Conservation (phyloP, 2,888 invertebrate species). For the Troilus luridus region DNA sequence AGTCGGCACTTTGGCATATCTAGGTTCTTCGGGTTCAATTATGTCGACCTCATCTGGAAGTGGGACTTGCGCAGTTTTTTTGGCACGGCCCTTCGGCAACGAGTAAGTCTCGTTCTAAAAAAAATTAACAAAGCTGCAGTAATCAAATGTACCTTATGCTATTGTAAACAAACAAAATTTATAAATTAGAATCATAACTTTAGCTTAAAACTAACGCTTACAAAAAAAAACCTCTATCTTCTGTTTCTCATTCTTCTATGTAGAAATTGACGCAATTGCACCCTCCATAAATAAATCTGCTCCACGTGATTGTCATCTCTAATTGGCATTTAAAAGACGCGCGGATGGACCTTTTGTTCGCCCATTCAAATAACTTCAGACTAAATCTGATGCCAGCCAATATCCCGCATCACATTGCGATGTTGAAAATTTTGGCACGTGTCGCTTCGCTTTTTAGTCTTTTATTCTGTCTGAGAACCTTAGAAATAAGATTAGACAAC, state of each 20-base stretch:
- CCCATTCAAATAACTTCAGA: neutral
- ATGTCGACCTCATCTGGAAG: conserved; percentile 43
- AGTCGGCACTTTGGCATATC: neutral
- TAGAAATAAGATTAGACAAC: neutral
- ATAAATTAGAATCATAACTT: neutral
- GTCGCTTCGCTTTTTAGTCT: neutral
- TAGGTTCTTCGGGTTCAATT: neutral
- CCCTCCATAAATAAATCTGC: neutral
- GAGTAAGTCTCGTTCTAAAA: neutral
- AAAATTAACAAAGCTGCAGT: neutral
- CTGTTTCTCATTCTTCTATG: neutral
- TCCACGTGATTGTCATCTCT: neutral
- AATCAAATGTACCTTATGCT: neutral
- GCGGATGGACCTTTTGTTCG: neutral
- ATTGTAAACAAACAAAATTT: neutral
- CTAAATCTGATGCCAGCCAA: neutral
- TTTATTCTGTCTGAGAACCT: neutral
- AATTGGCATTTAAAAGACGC: neutral
- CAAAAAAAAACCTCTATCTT: neutral
- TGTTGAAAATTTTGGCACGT: neutral
- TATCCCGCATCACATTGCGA: neutral
- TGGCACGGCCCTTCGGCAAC: neutral
- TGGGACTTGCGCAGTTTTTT: neutral
- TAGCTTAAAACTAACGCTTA: neutral
- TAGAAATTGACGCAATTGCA: neutral